phyloP scores from a whole-genome alignment of 2,797 vertebrate species.

The Sebastes hopkinsi region DNA sequence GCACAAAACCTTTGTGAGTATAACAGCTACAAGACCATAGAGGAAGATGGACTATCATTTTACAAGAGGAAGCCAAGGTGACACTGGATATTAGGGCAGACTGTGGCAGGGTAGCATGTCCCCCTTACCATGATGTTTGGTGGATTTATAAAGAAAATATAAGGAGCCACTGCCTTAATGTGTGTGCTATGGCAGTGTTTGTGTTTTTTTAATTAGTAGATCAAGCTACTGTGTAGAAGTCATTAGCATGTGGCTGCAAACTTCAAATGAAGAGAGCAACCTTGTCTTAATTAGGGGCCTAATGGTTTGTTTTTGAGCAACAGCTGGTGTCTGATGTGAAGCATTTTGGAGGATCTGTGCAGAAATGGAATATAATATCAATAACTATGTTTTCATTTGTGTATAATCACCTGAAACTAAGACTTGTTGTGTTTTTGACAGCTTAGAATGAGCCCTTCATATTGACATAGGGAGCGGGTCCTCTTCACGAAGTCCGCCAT shows the following conservation, averaged over 20 bases:
- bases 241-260: background rate
- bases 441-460: background rate
- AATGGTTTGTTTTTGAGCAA: constrained; percentile 26
- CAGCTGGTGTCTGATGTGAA: constrained; percentile 12
- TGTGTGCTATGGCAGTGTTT: background rate
- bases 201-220: background rate
- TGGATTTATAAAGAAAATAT: background rate
- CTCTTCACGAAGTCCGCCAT: background rate
- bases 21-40: background rate
- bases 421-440: background rate
- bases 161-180: background rate
- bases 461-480: background rate
- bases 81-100: background rate
- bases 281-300: constrained; percentile 6
- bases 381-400: background rate
- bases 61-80: background rate
- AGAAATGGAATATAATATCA: background rate
- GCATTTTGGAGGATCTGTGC: background rate
- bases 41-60: background rate
- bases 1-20: background rate
- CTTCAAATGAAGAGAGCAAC: background rate
- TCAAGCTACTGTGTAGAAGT: background rate
- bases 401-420: background rate
- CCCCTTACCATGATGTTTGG: background rate
- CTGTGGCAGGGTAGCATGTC: background rate